Evolutionary conservation across 2,888 invertebrate genomes (phyloP).

Genomic region (Chaitophorus viminalis): DNA sequence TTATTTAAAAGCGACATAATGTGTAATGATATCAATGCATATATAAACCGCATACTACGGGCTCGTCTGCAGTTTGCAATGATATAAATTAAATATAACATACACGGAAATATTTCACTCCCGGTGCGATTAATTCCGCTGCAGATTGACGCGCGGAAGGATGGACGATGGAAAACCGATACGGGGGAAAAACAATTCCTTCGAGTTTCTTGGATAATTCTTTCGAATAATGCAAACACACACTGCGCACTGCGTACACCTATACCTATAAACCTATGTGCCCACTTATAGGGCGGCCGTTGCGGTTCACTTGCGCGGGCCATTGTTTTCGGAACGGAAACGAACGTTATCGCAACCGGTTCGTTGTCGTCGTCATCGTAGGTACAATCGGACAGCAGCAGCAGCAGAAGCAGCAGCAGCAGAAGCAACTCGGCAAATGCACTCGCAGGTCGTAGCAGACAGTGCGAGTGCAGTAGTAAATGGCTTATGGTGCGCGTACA

Average conservation of each 20-base stretch:
- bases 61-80: too few species aligned
- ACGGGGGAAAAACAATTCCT: too few species aligned
- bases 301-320: conserved; percentile 50
- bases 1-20: too few species aligned
- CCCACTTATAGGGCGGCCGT: conserved; percentile 2
- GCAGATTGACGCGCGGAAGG: too few species aligned
- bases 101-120: too few species aligned
- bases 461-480: neutral
- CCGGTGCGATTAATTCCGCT: too few species aligned
- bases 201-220: conserved; percentile 15
- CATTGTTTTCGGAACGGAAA: conserved; percentile 61
- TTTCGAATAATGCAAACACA: conserved; percentile 30
- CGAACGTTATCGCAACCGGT: conserved; percentile 61
- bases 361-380: conserved; percentile 17
- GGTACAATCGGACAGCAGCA: conserved; percentile 3
- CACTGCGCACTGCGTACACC: neutral
- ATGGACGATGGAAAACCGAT: too few species aligned
- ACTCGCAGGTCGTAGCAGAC: neutral
- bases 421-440: too few species aligned
- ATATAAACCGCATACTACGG: too few species aligned
- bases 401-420: neutral
- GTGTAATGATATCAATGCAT: too few species aligned
- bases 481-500: neutral
- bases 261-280: too few species aligned
- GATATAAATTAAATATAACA: too few species aligned